A percentile compares a stretch with the other conserved stretches of the same genome.
Conservation (phyloP, 2,797 vertebrate species). For the Gadopsis marmoratus region DNA sequence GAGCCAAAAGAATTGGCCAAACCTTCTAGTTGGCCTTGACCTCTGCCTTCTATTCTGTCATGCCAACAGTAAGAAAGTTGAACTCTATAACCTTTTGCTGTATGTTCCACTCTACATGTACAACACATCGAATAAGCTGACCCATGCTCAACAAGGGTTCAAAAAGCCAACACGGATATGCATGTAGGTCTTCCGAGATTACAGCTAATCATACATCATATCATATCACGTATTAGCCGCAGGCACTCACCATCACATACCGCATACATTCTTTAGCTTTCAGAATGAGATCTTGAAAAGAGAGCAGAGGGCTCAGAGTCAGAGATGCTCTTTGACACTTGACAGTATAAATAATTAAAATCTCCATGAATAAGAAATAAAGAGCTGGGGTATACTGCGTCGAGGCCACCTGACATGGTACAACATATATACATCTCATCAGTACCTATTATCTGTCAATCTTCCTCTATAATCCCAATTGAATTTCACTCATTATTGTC, state of each 20-base stretch:
- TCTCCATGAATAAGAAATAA: constrained; percentile 47
- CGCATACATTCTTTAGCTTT: not conserved
- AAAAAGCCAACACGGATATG: not conserved
- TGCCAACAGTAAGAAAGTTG: not conserved
- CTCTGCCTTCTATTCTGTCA: not conserved
- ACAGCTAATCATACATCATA: not conserved
- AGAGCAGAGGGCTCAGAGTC: constrained; percentile 10
- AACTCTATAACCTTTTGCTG: not conserved
- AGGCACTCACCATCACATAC: not conserved
- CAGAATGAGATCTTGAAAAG: not conserved
- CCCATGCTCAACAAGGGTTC: not conserved
- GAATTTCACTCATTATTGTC: too few species aligned
- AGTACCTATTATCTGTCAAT: not conserved
- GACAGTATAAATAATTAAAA: constrained; percentile 49
- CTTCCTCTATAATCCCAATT: too few species aligned
- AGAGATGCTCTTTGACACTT: constrained; percentile 15
- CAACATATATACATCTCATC: not conserved
- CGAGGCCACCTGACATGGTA: not conserved
- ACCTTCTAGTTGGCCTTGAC: not conserved
- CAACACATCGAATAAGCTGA: not conserved
- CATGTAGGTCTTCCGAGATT: not conserved
- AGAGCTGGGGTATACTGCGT: not conserved
- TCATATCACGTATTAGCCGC: not conserved
- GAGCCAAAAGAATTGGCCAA: not conserved
- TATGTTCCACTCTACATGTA: not conserved